phyloP scores from a whole-genome alignment of 2,797 vertebrate species.

The Corythornis leucogaster region DNA sequence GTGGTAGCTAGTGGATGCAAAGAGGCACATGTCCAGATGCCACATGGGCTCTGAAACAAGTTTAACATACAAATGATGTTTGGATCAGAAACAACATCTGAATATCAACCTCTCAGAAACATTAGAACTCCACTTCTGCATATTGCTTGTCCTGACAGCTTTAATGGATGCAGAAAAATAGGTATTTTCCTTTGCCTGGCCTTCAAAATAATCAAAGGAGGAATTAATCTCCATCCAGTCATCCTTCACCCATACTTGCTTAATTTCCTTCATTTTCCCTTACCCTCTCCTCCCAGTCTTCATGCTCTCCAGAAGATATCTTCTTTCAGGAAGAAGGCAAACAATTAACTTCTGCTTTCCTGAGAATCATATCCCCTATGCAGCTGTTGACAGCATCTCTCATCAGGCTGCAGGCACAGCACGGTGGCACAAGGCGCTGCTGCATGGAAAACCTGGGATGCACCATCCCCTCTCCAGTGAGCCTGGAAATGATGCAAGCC shows the following conservation, averaged over 20 bases:
- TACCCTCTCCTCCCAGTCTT: not conserved
- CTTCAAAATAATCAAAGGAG: slow-evolving; percentile 6
- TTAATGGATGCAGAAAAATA: not conserved
- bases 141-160: not conserved
- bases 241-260: not conserved
- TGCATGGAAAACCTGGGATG: not conserved
- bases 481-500: not conserved
- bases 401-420: not conserved
- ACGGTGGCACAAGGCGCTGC: not conserved
- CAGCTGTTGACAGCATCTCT: not conserved
- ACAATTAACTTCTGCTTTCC: not conserved
- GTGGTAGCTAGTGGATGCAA: slow-evolving; percentile 22
- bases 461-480: not conserved
- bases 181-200: not conserved
- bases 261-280: not conserved
- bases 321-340: not conserved
- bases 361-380: not conserved
- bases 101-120: not conserved
- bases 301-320: not conserved
- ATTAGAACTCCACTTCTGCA: not conserved
- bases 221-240: not conserved
- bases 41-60: not conserved
- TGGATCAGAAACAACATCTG: not conserved
- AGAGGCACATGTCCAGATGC: slow-evolving; percentile 16
- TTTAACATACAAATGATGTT: slow-evolving; percentile 12